Evolutionary conservation across 2,888 invertebrate species (phyloP).

Genomic region (Creontiades dilutus): DNA sequence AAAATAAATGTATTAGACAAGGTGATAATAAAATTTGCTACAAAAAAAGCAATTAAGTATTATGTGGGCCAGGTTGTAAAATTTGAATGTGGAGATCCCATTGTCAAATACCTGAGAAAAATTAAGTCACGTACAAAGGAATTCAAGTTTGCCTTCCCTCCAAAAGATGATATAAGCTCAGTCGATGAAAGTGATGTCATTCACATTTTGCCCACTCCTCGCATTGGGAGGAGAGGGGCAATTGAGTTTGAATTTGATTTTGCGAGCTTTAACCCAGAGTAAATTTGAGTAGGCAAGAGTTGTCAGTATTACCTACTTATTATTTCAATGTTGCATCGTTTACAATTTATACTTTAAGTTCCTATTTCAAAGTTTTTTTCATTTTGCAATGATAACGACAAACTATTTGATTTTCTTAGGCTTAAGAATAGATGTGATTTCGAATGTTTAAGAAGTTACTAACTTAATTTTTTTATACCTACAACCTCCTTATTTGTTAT

Average conservation of each 20-base stretch:
- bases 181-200: background rate
- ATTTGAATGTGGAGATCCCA: slow-evolving; percentile 2
- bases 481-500: no score
- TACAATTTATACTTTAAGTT: no score
- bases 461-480: no score
- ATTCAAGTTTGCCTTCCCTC: slow-evolving; percentile 20
- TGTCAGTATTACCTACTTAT: background rate
- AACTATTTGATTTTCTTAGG: no score
- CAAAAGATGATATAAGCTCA: background rate
- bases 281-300: background rate
- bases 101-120: background rate
- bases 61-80: background rate
- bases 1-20: background rate
- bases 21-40: background rate
- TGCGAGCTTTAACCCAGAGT: background rate
- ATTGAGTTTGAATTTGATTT: background rate
- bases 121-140: background rate
- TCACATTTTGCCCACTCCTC: background rate
- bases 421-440: no score
- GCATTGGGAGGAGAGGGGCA: background rate
- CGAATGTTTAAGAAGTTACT: no score
- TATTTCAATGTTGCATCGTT: no score
- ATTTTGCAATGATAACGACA: no score
- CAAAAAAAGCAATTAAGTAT: background rate
- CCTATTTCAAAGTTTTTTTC: no score